Conservation (phyloP, 2,888 invertebrate species). For the Tyria jacobaeae region DNA sequence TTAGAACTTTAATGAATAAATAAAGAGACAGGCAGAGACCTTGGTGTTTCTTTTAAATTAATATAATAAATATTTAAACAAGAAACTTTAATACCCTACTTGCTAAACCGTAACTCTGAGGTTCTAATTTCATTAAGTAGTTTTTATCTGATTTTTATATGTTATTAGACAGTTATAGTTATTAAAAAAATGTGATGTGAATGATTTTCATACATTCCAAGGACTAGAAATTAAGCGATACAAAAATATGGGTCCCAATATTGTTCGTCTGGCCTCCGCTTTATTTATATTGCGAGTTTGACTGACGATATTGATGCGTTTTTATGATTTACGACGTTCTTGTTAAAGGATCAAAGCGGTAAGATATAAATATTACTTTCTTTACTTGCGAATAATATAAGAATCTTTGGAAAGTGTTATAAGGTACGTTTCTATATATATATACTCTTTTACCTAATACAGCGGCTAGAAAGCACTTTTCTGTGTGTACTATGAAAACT, state of each 20-base stretch:
- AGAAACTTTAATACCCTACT: too few species aligned
- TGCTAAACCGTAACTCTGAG: too few species aligned
- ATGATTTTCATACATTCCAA: neutral
- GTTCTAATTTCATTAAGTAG: too few species aligned
- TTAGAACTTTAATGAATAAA: too few species aligned
- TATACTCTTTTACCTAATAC: neutral
- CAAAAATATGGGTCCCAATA: neutral
- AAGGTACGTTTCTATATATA: neutral
- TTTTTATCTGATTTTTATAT: too few species aligned
- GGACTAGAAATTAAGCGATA: neutral
- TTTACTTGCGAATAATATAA: neutral
- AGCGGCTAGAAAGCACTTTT: neutral
- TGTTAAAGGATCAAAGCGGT: conserved; percentile 30
- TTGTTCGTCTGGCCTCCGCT: conserved; percentile 5
- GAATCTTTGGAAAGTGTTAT: neutral
- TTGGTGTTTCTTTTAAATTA: too few species aligned
- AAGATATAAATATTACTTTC: neutral
- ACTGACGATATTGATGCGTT: conserved; percentile 26
- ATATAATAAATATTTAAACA: too few species aligned
- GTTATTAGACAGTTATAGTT: neutral
- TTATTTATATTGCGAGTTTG: conserved; percentile 5
- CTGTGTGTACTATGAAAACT: neutral
- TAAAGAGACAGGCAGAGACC: too few species aligned
- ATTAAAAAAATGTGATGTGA: too few species aligned
- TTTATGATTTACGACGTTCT: conserved; percentile 43